phyloP scores from a whole-genome alignment of 2,113 vertebrate genomes.

The Gasterosteus aculeatus region DNA sequence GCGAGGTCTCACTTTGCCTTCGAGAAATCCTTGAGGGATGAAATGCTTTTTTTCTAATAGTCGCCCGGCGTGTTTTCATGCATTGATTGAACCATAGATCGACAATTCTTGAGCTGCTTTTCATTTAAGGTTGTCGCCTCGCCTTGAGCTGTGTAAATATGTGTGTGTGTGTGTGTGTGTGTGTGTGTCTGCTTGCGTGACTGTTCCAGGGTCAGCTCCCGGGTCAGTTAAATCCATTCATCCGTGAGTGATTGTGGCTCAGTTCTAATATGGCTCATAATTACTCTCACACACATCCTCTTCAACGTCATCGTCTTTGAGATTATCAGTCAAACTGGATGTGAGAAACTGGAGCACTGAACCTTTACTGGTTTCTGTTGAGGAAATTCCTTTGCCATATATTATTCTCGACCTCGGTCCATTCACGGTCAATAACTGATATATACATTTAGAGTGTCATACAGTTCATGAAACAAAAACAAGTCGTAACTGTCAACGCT shows the following conservation, averaged over 20 bases:
- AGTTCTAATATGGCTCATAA: constrained; percentile 67
- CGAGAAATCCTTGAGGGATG: constrained; percentile 17
- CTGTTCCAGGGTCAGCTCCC: constrained; percentile 62
- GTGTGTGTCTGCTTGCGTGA: constrained; percentile 55
- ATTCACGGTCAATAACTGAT: constrained; percentile 5
- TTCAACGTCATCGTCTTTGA: constrained; percentile 34
- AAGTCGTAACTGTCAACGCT: background rate
- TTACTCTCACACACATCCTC: constrained; percentile 47
- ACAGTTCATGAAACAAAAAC: constrained; percentile 8
- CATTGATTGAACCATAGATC: constrained; percentile 38
- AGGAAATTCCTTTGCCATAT: constrained; percentile 2
- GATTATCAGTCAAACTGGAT: constrained; percentile 44
- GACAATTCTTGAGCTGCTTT: constrained; percentile 27
- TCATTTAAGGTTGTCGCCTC: constrained; percentile 19
- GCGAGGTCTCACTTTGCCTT: constrained; percentile 17
- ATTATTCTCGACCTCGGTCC: constrained; percentile 2
- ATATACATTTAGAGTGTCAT: constrained; percentile 2
- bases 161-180: constrained; percentile 19
- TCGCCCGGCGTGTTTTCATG: constrained; percentile 9
- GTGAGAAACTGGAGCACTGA: constrained; percentile 4
- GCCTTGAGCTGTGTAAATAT: constrained; percentile 40
- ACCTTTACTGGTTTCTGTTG: background rate
- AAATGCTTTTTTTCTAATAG: constrained; percentile 10
- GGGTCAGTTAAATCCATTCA: constrained; percentile 72
- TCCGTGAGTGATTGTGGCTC: constrained; percentile 64